These are phyloP conservation scores for Corythoichthys intestinalis DNA, from an alignment of 2,113 vertebrate genomes.

Conservation along the genomic window DNA sequence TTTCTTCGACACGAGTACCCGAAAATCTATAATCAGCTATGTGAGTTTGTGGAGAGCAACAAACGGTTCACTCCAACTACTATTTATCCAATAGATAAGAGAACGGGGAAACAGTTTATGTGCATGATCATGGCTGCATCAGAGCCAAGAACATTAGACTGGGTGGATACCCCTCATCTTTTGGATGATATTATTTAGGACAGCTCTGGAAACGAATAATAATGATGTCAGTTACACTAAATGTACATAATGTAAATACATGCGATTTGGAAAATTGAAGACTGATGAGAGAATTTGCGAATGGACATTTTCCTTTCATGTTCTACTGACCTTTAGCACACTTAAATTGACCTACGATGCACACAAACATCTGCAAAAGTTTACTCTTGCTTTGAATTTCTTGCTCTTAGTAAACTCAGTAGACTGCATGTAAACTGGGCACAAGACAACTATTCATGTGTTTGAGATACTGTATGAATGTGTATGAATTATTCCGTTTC, in stretches of 20 bases:
- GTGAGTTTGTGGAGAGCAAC: slow-evolving; percentile 93
- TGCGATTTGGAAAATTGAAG: slow-evolving; percentile 34
- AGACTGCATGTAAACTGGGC: slow-evolving; percentile 61
- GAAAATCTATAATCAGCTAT: slow-evolving; percentile 89
- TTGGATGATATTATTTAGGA: slow-evolving; percentile 91
- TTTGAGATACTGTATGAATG: slow-evolving; percentile 40
- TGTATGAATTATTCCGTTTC: slow-evolving; percentile 46
- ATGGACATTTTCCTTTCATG: slow-evolving; percentile 20
- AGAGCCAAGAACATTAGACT: slow-evolving; percentile 92
- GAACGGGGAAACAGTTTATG: slow-evolving; percentile 96
- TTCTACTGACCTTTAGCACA: slow-evolving; percentile 24
- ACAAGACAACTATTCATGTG: slow-evolving; percentile 46
- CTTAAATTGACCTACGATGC: slow-evolving; percentile 7
- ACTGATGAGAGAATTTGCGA: slow-evolving; percentile 9
- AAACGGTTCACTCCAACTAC: slow-evolving; percentile 94
- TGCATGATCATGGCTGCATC: slow-evolving; percentile 99
- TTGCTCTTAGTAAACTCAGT: slow-evolving; percentile 51
- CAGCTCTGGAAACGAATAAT: slow-evolving; percentile 36
- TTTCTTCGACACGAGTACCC: slow-evolving; percentile 95
- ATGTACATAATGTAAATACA: slow-evolving; percentile 63
- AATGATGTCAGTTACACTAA: slow-evolving; percentile 55
- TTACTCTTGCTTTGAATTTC: slow-evolving; percentile 43
- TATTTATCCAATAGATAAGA: slow-evolving; percentile 93
- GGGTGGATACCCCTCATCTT: slow-evolving; percentile 91
- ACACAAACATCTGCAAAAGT: slow-evolving; percentile 13